Base-by-base conservation (phyloP, 2,113 vertebrate genomes). In the Scomber japonicus region DNA sequence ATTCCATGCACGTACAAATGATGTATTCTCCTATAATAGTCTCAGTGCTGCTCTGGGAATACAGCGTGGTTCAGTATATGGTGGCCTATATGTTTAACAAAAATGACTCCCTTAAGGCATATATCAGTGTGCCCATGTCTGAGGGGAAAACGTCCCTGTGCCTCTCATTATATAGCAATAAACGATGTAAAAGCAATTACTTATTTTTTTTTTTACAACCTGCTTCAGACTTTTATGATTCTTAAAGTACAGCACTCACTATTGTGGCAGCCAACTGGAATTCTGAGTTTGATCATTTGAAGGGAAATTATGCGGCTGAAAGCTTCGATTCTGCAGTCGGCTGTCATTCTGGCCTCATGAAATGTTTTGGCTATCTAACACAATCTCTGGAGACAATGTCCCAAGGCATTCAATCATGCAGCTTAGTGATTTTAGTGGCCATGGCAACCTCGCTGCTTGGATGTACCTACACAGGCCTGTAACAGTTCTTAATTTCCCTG, bases 381-480 rank as follows among this genome's bases (percentile, higher is more conserved):
- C 45, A 56, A 30, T 69, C 71, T 75, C 69, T 40, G 17, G 54
- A 78, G 78, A 73, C 55, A 24, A 60, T 24, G 9, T 31, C 73
- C 61, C 62, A 3, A 57, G 66, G 48, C 46, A 60, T 53, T 27
- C 49, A 3, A 48, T 54, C 61, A 24, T 45, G 72, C 56, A n/a
- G 44, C 44, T 5, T 16, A 16, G 9, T 13, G 49, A 70, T 61
- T 80, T 80, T 61, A 77, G 88, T 88, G 82, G 35, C 86, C 84
- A 91, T 83, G 75, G 76, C 78, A 86, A 91, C 90, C 60, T 64
- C 55, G 59, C 69, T 86, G 67, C 67, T 72, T 78, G 35, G 53
- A 83, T 55, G 61, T 71, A 70, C 54, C 49, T 67, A 17, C 45
- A 67, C 46, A 55, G 53, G 45, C 48, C 40, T 24, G 16, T 13